Percentiles rank a stretch among this genome's conserved stretches.
Evolutionary conservation across 2,797 vertebrate genomes (phyloP).

Genomic region (Glossophaga mutica): DNA sequence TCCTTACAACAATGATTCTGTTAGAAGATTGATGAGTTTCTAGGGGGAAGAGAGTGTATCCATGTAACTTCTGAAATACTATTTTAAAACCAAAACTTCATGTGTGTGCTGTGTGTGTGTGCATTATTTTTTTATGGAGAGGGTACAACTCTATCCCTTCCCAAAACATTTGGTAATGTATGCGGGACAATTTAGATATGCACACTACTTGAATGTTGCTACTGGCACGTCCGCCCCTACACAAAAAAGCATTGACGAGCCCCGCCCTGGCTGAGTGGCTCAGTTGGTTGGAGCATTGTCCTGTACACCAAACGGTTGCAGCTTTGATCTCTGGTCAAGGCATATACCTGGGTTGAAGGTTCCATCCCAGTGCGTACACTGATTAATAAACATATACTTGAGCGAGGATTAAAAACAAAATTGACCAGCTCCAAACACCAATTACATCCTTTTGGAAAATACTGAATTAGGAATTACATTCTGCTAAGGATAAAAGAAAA

Average conservation of each 20-base stretch:
- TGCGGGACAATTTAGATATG: background rate
- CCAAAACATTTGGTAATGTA: background rate
- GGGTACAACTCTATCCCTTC: background rate
- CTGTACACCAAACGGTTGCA: background rate
- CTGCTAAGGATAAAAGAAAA: background rate
- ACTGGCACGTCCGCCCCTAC: background rate
- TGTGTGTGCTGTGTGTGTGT: background rate
- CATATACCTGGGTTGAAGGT: no score
- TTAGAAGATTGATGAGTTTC: slow-evolving; percentile 14
- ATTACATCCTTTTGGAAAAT: background rate
- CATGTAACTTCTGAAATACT: slow-evolving; percentile 30
- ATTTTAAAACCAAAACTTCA: background rate
- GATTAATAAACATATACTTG: background rate
- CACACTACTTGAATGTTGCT: background rate
- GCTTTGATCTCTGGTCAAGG: background rate
- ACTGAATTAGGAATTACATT: slow-evolving; percentile 32
- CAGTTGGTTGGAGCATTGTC: background rate
- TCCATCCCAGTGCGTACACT: no score
- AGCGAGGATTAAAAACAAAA: background rate
- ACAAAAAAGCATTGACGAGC: background rate
- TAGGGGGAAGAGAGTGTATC: background rate
- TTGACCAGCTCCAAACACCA: background rate
- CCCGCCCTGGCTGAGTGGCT: background rate
- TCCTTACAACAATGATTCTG: background rate
- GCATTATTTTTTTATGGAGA: background rate